Base-by-base conservation (phyloP, 2,113 vertebrate species). In the Crotalus helleri region DNA sequence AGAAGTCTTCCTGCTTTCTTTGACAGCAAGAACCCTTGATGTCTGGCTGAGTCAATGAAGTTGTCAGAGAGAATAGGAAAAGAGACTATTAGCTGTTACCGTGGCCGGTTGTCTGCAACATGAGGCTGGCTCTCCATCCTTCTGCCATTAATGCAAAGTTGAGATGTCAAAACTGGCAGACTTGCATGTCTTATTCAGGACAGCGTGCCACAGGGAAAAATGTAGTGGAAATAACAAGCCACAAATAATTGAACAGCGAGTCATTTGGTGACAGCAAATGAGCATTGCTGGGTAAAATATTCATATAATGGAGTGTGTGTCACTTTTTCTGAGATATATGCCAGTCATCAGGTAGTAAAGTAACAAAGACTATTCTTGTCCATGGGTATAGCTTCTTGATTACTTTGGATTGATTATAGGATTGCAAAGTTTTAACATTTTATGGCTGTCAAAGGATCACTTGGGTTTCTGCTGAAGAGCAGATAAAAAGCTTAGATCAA, bases 101-200 rank as follows among this genome's bases (percentile, higher is more conserved):
- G 23, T 69, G 90, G 3, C 1, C 0, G 0, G 88, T 91, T 93
- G 94, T 93, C 93, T 91, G 86, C 58, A 4, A 93, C 85, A 0
- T 61, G 89, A 93, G 95, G 88, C 4, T 53, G 64, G 17, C 91
- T 92, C 53, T 29, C 91, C 94, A 93, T 92, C 91, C 89, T 94
- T 92, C 91, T 93, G 90, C 93, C 88, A 87, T 0, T 89, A 94
- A 91, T 9, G 57, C 94, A 23, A 92, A 91, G 88, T 39, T 90
- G 85, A 90, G 61, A 94, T 95, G 94, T 95, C 94, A 94, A 95
- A 93, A 6, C 85, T 95, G 94, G 93, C 94, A 96, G 91, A 85
- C 69, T 86, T 87, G 10, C 29, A 89, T 92, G 81, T 93, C 92
- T 57, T 64, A 81, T 92, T 94, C 88, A 93, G 94, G 93, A 96